A percentile compares a stretch with the other conserved stretches of the same genome.
phyloP scores from a whole-genome alignment of 2,797 vertebrate genomes.

The Morelia viridis region DNA sequence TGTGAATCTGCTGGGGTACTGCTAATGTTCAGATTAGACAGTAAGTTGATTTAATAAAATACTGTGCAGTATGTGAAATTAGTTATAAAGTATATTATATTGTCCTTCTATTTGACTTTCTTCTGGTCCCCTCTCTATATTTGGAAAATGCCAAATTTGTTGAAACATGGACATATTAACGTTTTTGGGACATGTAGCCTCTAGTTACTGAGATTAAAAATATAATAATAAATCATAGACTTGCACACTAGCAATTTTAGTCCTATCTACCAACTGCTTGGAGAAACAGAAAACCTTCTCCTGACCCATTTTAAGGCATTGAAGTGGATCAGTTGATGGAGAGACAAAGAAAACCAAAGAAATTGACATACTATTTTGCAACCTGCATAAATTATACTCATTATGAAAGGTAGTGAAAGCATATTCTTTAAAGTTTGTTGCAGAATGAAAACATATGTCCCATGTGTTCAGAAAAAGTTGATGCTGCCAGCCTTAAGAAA shows the following conservation, averaged over 20 bases:
- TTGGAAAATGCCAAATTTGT: background rate
- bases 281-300: background rate
- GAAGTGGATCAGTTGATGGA: background rate
- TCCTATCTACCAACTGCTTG: background rate
- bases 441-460: conserved; percentile 86
- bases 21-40: background rate
- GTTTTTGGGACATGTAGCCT: background rate
- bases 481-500: conserved; percentile 77
- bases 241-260: too few relatives aligned
- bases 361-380: background rate
- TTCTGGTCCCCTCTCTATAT: background rate
- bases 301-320: background rate
- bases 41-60: background rate
- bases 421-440: conserved; percentile 74
- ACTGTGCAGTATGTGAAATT: background rate
- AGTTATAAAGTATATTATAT: background rate
- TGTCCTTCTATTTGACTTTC: background rate
- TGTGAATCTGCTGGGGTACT: background rate
- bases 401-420: background rate
- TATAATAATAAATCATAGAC: background rate
- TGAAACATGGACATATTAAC: background rate
- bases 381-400: too few relatives aligned
- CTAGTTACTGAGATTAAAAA: background rate
- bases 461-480: conserved; percentile 90
- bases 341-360: background rate